Evolutionary conservation across 2,113 vertebrate genomes (phyloP).

Genomic region (Leucopternis melanops): DNA sequence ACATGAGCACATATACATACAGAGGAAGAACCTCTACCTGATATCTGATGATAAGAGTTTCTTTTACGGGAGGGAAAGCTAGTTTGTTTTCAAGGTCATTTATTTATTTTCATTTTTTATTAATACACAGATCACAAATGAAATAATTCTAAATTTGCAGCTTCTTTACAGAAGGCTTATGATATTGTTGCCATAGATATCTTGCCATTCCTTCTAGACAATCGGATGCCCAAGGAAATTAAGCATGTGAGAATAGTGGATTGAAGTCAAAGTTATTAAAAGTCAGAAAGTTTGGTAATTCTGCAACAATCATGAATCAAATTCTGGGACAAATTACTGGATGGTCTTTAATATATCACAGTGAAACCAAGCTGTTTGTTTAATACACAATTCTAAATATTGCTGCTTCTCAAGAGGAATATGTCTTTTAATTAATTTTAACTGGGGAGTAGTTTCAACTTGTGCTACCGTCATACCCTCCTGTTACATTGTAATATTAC

Average conservation of each 20-base stretch:
- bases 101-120: conserved; percentile 29
- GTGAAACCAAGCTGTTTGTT: neutral
- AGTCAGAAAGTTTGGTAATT: conserved; percentile 72
- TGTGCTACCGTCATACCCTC: neutral
- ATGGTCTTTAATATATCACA: neutral
- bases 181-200: neutral
- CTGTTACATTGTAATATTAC: neutral
- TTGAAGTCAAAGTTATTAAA: conserved; percentile 71
- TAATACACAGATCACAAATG: neutral
- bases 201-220: conserved; percentile 21
- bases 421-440: neutral
- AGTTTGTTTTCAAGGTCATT: conserved; percentile 72
- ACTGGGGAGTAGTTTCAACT: neutral
- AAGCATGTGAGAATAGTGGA: conserved; percentile 39
- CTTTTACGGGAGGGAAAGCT: conserved; percentile 25
- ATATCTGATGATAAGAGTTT: neutral
- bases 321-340: neutral
- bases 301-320: neutral
- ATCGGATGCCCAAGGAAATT: conserved; percentile 49
- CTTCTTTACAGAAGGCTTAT: neutral
- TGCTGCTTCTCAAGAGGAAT: neutral
- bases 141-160: neutral
- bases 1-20: neutral
- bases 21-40: neutral
- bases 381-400: neutral